Conservation (phyloP, 2,797 vertebrate species). For the Cacajao melanocephalus region DNA sequence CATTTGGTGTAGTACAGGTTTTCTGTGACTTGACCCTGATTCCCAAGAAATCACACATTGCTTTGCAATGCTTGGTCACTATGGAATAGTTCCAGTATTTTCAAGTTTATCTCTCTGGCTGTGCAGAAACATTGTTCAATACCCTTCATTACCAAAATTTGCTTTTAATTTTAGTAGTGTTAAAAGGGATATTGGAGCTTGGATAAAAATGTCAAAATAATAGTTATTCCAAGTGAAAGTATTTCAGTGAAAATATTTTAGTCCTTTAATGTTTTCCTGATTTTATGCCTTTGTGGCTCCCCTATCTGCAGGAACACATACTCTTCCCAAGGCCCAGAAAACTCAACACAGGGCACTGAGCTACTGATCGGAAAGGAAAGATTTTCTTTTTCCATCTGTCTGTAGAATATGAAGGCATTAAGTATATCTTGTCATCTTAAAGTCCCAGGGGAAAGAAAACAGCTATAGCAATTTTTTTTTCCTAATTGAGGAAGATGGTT, state of each 20-base stretch:
- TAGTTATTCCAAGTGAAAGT: constrained; percentile 11
- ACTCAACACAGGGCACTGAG: too few species aligned
- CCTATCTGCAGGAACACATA: background rate
- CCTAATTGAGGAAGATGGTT: background rate
- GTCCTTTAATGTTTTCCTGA: background rate
- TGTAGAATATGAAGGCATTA: background rate
- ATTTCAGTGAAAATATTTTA: background rate
- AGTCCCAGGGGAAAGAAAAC: background rate
- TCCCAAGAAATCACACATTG: constrained; percentile 1
- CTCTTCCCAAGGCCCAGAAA: background rate
- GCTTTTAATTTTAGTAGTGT: constrained; percentile 36
- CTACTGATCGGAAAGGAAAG: background rate
- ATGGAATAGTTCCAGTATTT: background rate
- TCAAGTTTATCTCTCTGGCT: background rate
- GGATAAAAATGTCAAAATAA: constrained; percentile 14
- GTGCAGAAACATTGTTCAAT: background rate
- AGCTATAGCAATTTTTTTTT: background rate
- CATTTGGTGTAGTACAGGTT: background rate
- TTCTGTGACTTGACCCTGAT: background rate
- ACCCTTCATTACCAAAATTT: background rate
- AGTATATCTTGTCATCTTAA: background rate
- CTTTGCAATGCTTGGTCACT: background rate
- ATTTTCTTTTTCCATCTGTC: background rate
- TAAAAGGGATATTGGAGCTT: background rate
- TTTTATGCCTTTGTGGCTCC: background rate